Evolutionary conservation across 1,140 invertebrate species (phyloP), one percentile per base, ranked within the genome.

Genomic region (Eciton burchellii): DNA sequence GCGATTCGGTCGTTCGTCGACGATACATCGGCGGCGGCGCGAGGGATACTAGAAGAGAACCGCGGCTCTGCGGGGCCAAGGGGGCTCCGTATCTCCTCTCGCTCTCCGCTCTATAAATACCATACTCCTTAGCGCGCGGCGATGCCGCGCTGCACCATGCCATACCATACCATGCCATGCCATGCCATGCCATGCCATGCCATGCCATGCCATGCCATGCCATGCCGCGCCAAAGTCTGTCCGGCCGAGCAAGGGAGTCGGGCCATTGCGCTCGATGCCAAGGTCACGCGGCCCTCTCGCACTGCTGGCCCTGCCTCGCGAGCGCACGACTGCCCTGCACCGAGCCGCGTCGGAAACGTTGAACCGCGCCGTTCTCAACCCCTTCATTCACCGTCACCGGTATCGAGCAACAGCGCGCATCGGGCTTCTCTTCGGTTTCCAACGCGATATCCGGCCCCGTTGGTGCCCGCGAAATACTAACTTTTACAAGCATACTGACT

Each of bases 41-140:
- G 56, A 19, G 65, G 57, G 57, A 24, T 52, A 65, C 29, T 24
- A 26, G 66, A 24, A 56, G 79, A 29, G n/a, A 21, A 60, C 49
- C 43, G 57, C 54, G 71, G 76, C 82, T 72, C 82, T 76, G 71
- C 52, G 70, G 52, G 81, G 57, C 21, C 29, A 72, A 59, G 70
- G 65, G 62, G 72, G 26, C 43, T 43, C 41, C 56, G 60, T 89
- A 73, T 84, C 71, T 88, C 81, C 71, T 88, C 81, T 83, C 66
- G 70, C 72, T 82, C 86, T 84, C 54, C 86, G 70, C 83, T 90
- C 90, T 90, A 91, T 91, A 91, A 91, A 91, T 91, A 91, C 89
- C 85, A 79, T 63, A 83, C 84, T 89, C 86, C 84, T 90, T 89
- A 87, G 81, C 88, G 83, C 81, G 70, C 73, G 41, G 74, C 49